Evolutionary conservation across 1,140 invertebrate genomes (phyloP).

Genomic region (Apocrypta bakeri): DNA sequence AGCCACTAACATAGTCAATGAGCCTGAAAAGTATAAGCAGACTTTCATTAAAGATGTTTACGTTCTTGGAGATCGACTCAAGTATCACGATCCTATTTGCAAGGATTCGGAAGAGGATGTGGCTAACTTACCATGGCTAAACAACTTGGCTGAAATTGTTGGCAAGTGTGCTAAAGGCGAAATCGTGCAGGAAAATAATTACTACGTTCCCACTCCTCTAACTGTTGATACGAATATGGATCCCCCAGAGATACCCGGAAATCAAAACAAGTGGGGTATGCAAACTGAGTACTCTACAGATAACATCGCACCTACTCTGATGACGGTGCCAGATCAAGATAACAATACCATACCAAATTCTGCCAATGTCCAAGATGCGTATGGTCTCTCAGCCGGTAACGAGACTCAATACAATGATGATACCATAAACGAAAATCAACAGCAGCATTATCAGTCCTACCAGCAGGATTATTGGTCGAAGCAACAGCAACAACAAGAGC

Average conservation of each 20-base stretch:
- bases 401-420: constrained; percentile 58
- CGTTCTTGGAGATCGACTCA: constrained; percentile 82
- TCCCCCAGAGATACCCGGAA: constrained; percentile 30
- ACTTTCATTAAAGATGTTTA: constrained; percentile 81
- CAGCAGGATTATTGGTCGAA: constrained; percentile 66
- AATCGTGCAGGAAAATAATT: constrained; percentile 58
- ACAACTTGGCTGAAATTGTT: constrained; percentile 66
- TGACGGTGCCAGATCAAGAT: constrained; percentile 59
- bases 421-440: constrained; percentile 59
- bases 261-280: constrained; percentile 58
- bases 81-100: constrained; percentile 85
- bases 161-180: constrained; percentile 64
- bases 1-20: constrained; percentile 78
- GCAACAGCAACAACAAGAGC: constrained; percentile 59
- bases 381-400: constrained; percentile 49
- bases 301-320: constrained; percentile 58
- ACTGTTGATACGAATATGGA: constrained; percentile 21
- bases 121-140: constrained; percentile 66
- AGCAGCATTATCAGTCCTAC: constrained; percentile 52
- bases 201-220: background rate
- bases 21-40: constrained; percentile 75
- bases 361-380: constrained; percentile 58
- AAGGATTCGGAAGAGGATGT: constrained; percentile 71
- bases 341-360: constrained; percentile 47
- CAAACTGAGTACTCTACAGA: constrained; percentile 61